These are phyloP conservation scores for Idaea aversata DNA, from an alignment of 2,888 invertebrate species.

Conservation along the genomic window DNA sequence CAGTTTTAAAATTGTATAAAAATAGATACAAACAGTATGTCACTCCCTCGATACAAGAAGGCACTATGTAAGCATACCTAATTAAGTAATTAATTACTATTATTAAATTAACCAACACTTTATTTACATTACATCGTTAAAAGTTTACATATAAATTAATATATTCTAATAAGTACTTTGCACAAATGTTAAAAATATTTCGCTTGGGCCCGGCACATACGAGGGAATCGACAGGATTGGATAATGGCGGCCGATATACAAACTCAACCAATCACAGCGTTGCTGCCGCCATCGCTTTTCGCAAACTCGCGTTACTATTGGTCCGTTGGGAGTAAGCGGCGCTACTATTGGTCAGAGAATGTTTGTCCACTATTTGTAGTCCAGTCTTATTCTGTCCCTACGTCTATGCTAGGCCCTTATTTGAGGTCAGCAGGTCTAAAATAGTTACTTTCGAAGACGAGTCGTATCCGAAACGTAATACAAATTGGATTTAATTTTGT, in stretches of 20 bases:
- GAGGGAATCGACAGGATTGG: slow-evolving; percentile 2
- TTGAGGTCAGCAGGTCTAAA: too few species aligned
- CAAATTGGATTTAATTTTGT: too few species aligned
- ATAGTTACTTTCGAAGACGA: too few species aligned
- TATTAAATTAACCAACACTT: slow-evolving; percentile 48
- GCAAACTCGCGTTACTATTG: background rate
- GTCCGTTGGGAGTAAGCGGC: background rate
- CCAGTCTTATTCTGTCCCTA: too few species aligned
- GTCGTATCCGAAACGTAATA: too few species aligned
- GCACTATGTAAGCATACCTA: slow-evolving; percentile 37
- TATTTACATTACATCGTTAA: slow-evolving; percentile 71
- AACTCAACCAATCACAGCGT: background rate
- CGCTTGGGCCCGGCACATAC: slow-evolving; percentile 57
- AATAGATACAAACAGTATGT: slow-evolving; percentile 61
- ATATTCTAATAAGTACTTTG: slow-evolving; percentile 80
- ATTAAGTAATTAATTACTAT: background rate
- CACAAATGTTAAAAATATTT: slow-evolving; percentile 72
- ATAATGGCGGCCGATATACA: background rate
- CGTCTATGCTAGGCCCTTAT: too few species aligned
- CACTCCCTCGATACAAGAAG: slow-evolving; percentile 36
- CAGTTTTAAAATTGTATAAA: slow-evolving; percentile 71
- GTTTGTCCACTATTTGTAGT: too few species aligned
- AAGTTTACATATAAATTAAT: slow-evolving; percentile 76
- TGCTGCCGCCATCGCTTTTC: background rate
- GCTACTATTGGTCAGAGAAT: background rate